These are phyloP conservation scores for Mermis nigrescens DNA, from an alignment of 2,888 invertebrate genomes.

Conservation along the genomic window DNA sequence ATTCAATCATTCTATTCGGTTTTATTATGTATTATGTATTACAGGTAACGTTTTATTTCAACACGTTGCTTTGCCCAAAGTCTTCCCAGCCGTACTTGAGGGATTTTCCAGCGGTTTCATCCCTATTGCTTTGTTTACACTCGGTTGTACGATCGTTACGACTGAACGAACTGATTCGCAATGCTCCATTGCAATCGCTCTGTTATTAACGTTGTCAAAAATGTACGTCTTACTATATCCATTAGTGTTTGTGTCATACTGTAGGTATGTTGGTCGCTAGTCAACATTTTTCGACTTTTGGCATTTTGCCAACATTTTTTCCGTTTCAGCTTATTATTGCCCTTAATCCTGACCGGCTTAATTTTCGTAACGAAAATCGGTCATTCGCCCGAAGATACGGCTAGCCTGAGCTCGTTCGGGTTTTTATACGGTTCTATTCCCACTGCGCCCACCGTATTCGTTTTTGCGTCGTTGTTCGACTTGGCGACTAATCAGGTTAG, in stretches of 20 bases:
- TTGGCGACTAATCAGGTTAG: conserved; percentile 62
- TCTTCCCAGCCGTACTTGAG: conserved; percentile 14
- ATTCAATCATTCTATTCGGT: background rate
- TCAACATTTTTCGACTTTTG: background rate
- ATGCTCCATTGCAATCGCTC: conserved; percentile 57
- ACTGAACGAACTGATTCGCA: conserved; percentile 59
- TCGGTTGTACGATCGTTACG: conserved; percentile 79
- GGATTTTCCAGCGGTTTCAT: conserved; percentile 50
- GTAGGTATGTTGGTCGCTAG: background rate
- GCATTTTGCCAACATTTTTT: too few relatives aligned
- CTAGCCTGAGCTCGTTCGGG: conserved; percentile 68
- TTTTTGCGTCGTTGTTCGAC: conserved; percentile 69
- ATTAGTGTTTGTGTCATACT: background rate
- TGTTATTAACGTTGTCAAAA: conserved; percentile 70
- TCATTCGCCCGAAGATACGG: conserved; percentile 49
- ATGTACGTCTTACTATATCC: conserved; percentile 29
- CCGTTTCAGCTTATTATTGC: conserved; percentile 44
- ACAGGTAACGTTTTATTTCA: background rate
- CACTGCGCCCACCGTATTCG: conserved; percentile 82
- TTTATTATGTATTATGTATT: background rate
- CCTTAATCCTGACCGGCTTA: conserved; percentile 64
- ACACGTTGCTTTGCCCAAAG: conserved; percentile 12
- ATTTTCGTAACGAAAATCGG: conserved; percentile 47
- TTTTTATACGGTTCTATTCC: conserved; percentile 90
- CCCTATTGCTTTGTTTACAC: conserved; percentile 66